Percentiles rank a stretch among this genome's conserved stretches.
Evolutionary conservation across 2,113 vertebrate species (phyloP).

Genomic region (Trogon melanurus): DNA sequence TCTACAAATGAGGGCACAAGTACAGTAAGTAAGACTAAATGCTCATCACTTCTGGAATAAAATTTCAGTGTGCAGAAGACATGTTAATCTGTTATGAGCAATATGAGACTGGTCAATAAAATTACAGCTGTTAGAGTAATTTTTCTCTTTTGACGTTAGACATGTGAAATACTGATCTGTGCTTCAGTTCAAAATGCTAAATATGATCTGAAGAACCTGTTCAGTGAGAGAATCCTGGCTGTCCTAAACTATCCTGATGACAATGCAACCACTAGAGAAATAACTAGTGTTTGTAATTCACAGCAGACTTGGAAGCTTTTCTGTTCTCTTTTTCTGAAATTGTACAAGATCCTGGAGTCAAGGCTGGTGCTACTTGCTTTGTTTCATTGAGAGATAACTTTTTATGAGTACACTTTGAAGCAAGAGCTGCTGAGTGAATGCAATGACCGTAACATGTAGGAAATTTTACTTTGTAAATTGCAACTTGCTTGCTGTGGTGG

Average conservation of each 20-base stretch:
- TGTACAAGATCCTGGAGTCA: rapidly evolving
- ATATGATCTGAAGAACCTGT: neutral
- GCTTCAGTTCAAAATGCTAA: neutral
- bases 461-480: neutral
- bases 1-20: neutral
- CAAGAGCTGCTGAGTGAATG: neutral
- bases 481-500: neutral
- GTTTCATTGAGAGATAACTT: neutral
- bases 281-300: neutral
- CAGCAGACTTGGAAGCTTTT: neutral
- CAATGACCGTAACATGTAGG: neutral
- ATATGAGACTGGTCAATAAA: neutral
- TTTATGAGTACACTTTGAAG: neutral
- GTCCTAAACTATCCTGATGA: neutral
- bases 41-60: neutral
- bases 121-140: neutral
- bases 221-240: neutral
- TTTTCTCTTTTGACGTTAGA: neutral
- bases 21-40: neutral
- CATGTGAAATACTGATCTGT: neutral
- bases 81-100: neutral
- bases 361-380: neutral
- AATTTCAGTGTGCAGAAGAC: neutral
- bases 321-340: neutral
- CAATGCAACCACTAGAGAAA: neutral